phyloP scores from a whole-genome alignment of 2,113 vertebrate genomes.

The Cardinalis cardinalis region DNA sequence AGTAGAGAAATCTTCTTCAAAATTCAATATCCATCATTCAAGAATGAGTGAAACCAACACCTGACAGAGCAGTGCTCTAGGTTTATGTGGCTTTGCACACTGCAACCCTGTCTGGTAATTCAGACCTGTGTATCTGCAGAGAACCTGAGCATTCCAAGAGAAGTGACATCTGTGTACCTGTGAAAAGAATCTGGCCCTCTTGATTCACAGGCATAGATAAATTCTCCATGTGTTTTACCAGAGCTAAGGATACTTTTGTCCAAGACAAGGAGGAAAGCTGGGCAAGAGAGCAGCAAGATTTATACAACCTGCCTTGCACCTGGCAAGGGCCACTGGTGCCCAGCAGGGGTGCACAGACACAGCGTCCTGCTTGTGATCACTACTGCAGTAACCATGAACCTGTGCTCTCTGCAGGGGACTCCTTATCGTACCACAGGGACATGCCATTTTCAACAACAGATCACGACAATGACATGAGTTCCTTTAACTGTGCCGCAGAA shows the following conservation, averaged over 20 bases:
- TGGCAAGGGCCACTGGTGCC: not conserved
- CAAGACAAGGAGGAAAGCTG: not conserved
- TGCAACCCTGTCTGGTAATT: not conserved
- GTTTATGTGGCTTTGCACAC: not conserved
- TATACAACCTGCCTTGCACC: not conserved
- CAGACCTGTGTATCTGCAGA: not conserved
- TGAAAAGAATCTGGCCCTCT: not conserved
- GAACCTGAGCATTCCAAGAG: not conserved
- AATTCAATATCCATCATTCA: not conserved
- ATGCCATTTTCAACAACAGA: slow-evolving; percentile 38
- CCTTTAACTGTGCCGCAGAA: not conserved
- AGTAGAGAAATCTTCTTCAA: not conserved
- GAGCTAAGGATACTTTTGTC: not conserved
- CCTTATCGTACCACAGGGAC: not conserved
- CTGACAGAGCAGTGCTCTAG: not conserved
- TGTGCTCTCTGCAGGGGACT: slow-evolving; percentile 39
- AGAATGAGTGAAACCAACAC: not conserved
- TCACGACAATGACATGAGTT: not conserved
- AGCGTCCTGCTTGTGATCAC: not conserved
- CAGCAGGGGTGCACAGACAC: not conserved
- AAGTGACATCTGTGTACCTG: not conserved
- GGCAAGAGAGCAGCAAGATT: not conserved
- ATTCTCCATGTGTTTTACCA: not conserved
- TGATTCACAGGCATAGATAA: not conserved
- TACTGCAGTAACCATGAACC: not conserved